A percentile compares a stretch with the other conserved stretches of the same genome.
Conservation (phyloP, 2,888 invertebrate genomes). For the Drosophila nr. perissopoda region DNA sequence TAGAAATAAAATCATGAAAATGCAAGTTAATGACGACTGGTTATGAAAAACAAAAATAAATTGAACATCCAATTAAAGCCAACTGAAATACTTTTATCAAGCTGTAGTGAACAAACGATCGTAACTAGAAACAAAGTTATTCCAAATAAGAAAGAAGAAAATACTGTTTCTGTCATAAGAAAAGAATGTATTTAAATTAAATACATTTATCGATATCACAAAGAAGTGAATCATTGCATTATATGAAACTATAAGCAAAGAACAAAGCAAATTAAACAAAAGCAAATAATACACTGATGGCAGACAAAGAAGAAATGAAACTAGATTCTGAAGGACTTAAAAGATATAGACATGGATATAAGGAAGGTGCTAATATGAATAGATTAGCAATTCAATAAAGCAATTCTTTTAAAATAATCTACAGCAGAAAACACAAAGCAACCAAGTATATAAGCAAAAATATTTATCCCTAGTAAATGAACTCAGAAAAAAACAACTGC, state of each 20-base stretch:
- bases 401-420: background rate
- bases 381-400: background rate
- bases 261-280: conserved; percentile 5
- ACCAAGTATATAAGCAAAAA: background rate
- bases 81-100: background rate
- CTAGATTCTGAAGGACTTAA: background rate
- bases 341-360: background rate
- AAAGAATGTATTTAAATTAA: background rate
- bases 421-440: background rate
- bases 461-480: background rate
- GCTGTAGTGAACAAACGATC: background rate
- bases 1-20: conserved; percentile 31
- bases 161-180: no score
- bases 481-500: background rate
- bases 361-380: background rate
- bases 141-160: background rate
- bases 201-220: background rate
- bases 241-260: background rate
- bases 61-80: background rate
- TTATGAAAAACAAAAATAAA: conserved; percentile 9
- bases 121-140: background rate
- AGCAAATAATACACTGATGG: background rate
- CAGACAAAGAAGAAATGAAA: conserved; percentile 5
- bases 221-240: background rate
- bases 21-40: conserved; percentile 23